Percentiles rank a stretch among this genome's conserved stretches.
Conservation (phyloP, 2,113 vertebrate species). For the Campylomormyrus tamandua region DNA sequence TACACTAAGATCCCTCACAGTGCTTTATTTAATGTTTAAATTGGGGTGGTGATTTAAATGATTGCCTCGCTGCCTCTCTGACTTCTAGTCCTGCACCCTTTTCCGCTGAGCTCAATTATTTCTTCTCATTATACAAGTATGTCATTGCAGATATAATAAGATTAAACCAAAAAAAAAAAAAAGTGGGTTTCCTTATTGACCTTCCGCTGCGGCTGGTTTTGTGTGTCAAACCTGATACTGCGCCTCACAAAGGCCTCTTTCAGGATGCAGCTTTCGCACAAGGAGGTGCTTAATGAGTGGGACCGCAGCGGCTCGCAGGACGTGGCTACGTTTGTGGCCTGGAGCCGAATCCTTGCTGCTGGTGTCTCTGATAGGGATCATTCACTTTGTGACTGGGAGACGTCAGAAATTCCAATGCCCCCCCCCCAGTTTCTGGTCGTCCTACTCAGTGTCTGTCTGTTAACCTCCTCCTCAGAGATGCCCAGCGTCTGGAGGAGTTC, state of each 20-base stretch:
- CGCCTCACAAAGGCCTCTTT: constrained; percentile 47
- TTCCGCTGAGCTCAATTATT: constrained; percentile 34
- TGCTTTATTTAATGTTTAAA: constrained; percentile 12
- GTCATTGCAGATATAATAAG: constrained; percentile 36
- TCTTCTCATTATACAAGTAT: constrained; percentile 40
- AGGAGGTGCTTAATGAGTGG: constrained; percentile 46
- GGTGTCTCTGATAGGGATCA: background rate
- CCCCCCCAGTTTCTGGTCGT: background rate
- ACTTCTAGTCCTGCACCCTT: constrained; percentile 34
- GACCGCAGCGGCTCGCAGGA: constrained; percentile 41
- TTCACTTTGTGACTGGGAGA: background rate
- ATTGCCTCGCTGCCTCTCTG: constrained; percentile 23
- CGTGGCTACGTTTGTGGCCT: constrained; percentile 20
- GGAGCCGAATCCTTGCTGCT: constrained; percentile 28
- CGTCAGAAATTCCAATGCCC: background rate
- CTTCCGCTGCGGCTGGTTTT: constrained; percentile 49
- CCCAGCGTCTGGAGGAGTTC: constrained; percentile 86
- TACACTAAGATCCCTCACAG: background rate
- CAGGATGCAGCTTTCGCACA: constrained; percentile 42
- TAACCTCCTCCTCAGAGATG: constrained; percentile 68
- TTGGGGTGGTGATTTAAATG: constrained; percentile 17
- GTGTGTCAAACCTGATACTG: constrained; percentile 53
- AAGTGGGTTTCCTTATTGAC: constrained; percentile 42
- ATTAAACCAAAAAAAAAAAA: constrained; percentile 35
- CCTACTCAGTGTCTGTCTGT: background rate